Evolutionary conservation across 2,888 invertebrate species (phyloP).

Genomic region (Drosophila nigricruria): DNA sequence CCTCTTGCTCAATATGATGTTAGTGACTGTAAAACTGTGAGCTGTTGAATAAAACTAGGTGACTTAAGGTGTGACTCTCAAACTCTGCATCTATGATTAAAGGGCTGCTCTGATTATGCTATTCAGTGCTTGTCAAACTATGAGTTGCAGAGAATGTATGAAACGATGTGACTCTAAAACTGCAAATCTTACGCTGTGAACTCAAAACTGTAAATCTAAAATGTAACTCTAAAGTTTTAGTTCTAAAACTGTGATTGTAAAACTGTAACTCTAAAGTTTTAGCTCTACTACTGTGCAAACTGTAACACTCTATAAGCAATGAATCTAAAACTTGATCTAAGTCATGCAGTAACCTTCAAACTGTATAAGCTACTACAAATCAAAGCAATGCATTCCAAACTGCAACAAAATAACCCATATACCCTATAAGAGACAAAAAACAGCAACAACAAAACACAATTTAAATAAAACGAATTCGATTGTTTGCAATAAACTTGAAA

Average conservation of each 20-base stretch:
- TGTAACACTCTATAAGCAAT: not conserved
- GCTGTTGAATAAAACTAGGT: not conserved
- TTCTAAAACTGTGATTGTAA: not conserved
- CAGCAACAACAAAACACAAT: conserved; percentile 33
- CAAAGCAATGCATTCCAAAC: not conserved
- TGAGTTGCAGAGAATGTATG: too few relatives aligned
- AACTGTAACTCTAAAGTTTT: not conserved
- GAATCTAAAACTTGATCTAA: not conserved
- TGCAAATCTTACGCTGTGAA: too few relatives aligned
- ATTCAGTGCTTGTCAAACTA: not conserved
- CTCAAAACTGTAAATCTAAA: too few relatives aligned
- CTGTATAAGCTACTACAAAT: not conserved
- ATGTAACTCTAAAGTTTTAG: not conserved
- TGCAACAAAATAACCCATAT: not conserved
- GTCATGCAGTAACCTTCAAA: not conserved
- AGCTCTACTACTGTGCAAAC: conserved; percentile 1
- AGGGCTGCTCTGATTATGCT: too few relatives aligned
- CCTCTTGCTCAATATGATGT: not conserved
- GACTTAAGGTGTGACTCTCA: not conserved
- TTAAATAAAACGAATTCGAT: conserved; percentile 56
- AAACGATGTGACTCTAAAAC: not conserved
- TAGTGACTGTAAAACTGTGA: not conserved
- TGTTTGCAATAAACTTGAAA: conserved; percentile 58
- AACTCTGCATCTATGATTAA: not conserved
- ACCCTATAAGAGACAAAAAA: not conserved